Evolutionary conservation across 2,113 vertebrate genomes (phyloP).

Genomic region (Anarhynchus alexandrinus): DNA sequence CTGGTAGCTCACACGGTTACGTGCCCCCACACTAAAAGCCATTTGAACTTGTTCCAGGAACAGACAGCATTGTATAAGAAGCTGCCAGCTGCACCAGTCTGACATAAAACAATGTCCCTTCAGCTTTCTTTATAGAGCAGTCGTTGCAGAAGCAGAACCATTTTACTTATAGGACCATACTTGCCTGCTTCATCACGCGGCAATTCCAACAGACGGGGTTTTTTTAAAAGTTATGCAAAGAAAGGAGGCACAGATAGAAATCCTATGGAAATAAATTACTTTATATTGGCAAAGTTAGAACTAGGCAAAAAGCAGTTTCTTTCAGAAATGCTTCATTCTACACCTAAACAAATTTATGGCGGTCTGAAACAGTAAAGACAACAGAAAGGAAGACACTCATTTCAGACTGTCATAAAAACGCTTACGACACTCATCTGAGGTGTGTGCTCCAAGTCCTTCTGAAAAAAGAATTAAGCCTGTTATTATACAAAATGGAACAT

Average conservation of each 20-base stretch:
- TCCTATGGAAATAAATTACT: background rate
- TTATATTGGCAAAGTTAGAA: background rate
- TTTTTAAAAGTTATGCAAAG: background rate
- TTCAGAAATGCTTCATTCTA: background rate
- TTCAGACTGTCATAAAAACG: background rate
- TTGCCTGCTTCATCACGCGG: background rate
- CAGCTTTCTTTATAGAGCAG: background rate
- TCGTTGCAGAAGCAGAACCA: background rate
- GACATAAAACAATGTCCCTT: slow-evolving; percentile 17
- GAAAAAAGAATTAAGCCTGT: background rate
- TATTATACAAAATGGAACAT: background rate
- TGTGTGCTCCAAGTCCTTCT: background rate
- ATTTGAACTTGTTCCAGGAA: background rate
- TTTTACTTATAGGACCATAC: background rate
- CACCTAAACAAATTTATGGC: background rate
- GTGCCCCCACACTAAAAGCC: background rate
- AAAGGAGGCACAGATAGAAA: background rate
- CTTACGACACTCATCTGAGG: background rate
- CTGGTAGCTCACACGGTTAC: background rate
- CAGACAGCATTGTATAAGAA: background rate
- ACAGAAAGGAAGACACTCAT: background rate
- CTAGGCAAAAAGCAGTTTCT: background rate
- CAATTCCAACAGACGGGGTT: background rate
- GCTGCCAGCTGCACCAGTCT: background rate
- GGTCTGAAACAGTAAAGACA: background rate